These are phyloP conservation scores for Eupsilia transversa DNA, from an alignment of 2,888 invertebrate species.

Conservation along the genomic window DNA sequence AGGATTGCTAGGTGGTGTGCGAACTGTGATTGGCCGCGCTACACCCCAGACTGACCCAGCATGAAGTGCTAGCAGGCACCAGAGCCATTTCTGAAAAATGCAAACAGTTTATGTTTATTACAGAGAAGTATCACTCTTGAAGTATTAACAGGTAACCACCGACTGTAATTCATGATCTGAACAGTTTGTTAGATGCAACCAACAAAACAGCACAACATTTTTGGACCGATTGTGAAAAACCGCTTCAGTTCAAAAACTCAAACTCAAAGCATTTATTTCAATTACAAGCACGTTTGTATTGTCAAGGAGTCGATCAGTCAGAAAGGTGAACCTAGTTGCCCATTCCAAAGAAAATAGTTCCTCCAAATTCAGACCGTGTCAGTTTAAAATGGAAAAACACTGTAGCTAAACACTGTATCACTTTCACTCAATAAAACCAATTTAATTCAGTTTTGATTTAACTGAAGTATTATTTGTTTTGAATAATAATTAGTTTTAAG, in stretches of 20 bases:
- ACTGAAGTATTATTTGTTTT: background rate
- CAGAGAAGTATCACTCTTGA: too few species aligned
- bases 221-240: background rate
- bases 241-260: background rate
- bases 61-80: conserved; percentile 78
- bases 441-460: background rate
- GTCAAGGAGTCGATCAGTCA: conserved; percentile 1
- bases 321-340: background rate
- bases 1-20: conserved; percentile 78
- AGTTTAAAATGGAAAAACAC: conserved; percentile 36
- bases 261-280: background rate
- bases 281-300: background rate
- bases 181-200: background rate
- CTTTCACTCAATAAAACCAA: conserved; percentile 56
- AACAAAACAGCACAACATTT: background rate
- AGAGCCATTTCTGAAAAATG: conserved; percentile 82
- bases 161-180: background rate
- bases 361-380: background rate
- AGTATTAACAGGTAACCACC: background rate
- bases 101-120: conserved; percentile 10
- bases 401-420: conserved; percentile 51
- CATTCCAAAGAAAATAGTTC: background rate
- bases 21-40: conserved; percentile 73
- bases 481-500: conserved; percentile 37
- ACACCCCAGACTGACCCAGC: conserved; percentile 75